Percentiles rank a stretch among this genome's conserved stretches.
Conservation (phyloP, 2,888 invertebrate genomes). For the Luperina nickerlii region DNA sequence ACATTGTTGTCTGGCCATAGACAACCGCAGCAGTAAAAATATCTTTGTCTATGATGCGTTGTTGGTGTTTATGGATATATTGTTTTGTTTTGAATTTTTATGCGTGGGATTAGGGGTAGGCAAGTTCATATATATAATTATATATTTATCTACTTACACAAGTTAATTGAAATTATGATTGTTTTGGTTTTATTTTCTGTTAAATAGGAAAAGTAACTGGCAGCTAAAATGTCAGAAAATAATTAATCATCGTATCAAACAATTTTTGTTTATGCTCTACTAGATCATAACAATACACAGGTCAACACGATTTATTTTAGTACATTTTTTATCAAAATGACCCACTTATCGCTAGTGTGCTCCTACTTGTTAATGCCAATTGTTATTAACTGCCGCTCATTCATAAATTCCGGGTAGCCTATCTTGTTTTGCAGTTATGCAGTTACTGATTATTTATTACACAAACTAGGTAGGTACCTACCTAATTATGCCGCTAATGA, state of each 20-base stretch:
- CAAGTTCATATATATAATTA: no score
- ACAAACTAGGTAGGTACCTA: background rate
- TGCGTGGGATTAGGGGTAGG: constrained; percentile 10
- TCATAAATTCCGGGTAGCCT: constrained; percentile 23
- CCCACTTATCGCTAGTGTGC: constrained; percentile 27
- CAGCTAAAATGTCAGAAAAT: background rate
- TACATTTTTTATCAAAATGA: constrained; percentile 39
- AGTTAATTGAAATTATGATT: background rate
- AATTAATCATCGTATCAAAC: background rate
- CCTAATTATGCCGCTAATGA: background rate
- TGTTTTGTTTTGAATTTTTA: constrained; percentile 47
- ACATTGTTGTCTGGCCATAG: constrained; percentile 73
- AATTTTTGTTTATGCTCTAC: background rate
- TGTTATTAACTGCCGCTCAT: constrained; percentile 33
- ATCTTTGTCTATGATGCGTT: constrained; percentile 68
- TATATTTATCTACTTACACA: no score
- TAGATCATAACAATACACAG: background rate
- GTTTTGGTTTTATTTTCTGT: background rate
- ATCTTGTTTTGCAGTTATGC: constrained; percentile 30
- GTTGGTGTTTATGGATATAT: constrained; percentile 42
- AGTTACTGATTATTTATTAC: background rate
- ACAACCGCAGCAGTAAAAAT: constrained; percentile 70
- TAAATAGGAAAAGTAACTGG: background rate
- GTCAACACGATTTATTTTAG: constrained; percentile 17
- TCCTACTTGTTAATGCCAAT: constrained; percentile 4